Evolutionary conservation across 2,888 invertebrate genomes (phyloP).

Genomic region (Cecidostiba fungosa): DNA sequence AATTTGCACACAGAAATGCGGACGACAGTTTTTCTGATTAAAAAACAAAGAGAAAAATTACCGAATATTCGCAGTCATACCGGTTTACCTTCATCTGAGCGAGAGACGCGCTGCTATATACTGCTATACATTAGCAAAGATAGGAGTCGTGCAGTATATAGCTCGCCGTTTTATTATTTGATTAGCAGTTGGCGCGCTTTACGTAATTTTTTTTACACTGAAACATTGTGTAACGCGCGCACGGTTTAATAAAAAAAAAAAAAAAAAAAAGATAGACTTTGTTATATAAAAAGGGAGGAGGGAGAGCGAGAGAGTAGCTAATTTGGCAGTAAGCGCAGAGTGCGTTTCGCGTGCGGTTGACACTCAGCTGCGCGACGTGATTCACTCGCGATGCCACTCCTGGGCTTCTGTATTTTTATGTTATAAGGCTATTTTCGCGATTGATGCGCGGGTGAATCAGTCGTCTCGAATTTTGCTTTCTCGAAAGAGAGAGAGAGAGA

Average conservation of each 20-base stretch:
- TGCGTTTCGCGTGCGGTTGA: background rate
- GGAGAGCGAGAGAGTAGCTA: conserved; percentile 31
- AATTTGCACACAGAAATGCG: background rate
- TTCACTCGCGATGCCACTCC: conserved; percentile 2
- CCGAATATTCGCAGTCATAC: background rate
- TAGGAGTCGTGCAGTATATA: background rate
- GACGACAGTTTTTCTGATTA: too few relatives aligned
- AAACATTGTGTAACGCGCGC: conserved; percentile 55
- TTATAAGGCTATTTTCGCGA: conserved; percentile 2
- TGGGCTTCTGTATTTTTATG: background rate
- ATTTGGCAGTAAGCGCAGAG: conserved; percentile 37
- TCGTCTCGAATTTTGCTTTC: background rate
- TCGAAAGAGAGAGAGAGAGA: background rate
- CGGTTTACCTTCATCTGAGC: too few relatives aligned
- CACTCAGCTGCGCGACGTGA: background rate
- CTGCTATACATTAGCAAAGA: background rate
- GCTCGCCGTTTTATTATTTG: conserved; percentile 5
- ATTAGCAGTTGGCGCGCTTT: conserved; percentile 37
- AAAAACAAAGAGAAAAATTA: background rate
- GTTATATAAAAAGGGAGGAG: conserved; percentile 55
- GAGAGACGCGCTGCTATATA: background rate
- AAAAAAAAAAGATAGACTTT: conserved; percentile 56
- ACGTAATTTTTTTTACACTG: conserved; percentile 58
- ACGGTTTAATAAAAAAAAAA: conserved; percentile 55
- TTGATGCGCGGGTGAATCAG: background rate